phyloP scores from a whole-genome alignment of 2,888 invertebrate species.

The Aromia moschata region DNA sequence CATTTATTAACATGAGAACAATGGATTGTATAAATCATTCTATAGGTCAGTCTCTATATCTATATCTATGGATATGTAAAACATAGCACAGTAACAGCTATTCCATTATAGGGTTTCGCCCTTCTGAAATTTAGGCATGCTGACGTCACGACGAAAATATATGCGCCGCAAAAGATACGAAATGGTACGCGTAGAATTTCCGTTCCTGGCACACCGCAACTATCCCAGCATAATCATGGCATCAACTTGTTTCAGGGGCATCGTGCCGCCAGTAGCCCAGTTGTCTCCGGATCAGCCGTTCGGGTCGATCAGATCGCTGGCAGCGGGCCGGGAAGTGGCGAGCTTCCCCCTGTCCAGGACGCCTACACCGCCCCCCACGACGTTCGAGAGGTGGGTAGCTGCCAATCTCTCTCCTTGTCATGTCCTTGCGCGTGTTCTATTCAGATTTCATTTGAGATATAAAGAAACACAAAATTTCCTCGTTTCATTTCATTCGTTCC shows the following conservation, averaged over 20 bases:
- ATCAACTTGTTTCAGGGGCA: slow-evolving; percentile 66
- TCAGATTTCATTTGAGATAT: too few relatives aligned
- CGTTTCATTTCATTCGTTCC: too few relatives aligned
- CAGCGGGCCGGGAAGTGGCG: slow-evolving; percentile 77
- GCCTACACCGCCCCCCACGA: slow-evolving; percentile 74
- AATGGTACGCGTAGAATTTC: too few relatives aligned
- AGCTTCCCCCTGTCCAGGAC: slow-evolving; percentile 81
- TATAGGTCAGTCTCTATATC: too few relatives aligned
- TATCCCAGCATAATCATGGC: too few relatives aligned
- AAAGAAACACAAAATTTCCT: too few relatives aligned
- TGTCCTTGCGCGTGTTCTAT: background rate
- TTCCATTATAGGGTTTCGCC: too few relatives aligned
- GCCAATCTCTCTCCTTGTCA: background rate
- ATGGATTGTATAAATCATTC: too few relatives aligned
- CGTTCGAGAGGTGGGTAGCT: slow-evolving; percentile 57
- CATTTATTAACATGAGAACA: too few relatives aligned
- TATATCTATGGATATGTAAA: too few relatives aligned
- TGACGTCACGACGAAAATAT: background rate
- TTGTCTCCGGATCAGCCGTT: slow-evolving; percentile 79
- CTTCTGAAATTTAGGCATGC: too few relatives aligned
- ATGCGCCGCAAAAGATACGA: background rate
- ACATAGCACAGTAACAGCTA: too few relatives aligned
- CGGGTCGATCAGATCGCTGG: slow-evolving; percentile 77
- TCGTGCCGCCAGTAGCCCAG: slow-evolving; percentile 72
- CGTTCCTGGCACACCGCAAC: background rate